Conservation (phyloP, 2,888 invertebrate genomes). For the Abrostola triplasia region DNA sequence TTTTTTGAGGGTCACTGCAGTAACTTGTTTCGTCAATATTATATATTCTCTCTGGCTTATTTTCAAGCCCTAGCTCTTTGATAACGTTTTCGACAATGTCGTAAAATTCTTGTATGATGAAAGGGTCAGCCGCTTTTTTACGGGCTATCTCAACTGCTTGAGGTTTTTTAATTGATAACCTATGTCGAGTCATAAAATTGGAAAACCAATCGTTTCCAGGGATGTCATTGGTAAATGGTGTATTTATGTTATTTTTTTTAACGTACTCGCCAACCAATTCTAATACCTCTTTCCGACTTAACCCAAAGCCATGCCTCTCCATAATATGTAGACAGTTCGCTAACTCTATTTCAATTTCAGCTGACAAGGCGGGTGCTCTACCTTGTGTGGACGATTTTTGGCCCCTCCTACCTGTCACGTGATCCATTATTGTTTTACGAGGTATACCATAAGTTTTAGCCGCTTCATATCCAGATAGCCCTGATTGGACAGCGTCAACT, state of each 20-base stretch:
- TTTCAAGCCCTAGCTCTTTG: too few relatives aligned
- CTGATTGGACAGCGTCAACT: too few relatives aligned
- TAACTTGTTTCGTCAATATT: too few relatives aligned
- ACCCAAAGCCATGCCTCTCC: neutral
- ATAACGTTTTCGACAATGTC: too few relatives aligned
- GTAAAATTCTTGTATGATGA: too few relatives aligned
- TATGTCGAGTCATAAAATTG: conserved; percentile 16
- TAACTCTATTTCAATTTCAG: neutral
- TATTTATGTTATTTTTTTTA: neutral
- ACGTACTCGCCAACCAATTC: neutral
- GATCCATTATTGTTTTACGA: too few relatives aligned
- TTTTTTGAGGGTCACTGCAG: too few relatives aligned
- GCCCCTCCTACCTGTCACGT: too few relatives aligned
- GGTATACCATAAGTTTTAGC: too few relatives aligned
- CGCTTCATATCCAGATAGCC: too few relatives aligned
- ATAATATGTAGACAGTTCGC: neutral
- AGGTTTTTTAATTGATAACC: neutral
- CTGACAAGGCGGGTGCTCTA: neutral
- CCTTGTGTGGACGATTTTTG: too few relatives aligned
- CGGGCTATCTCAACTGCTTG: neutral
- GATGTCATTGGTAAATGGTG: conserved; percentile 19
- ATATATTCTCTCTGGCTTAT: too few relatives aligned
- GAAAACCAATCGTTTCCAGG: conserved; percentile 26
- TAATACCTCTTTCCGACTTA: neutral
- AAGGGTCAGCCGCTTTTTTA: neutral